These are phyloP conservation scores for Anarhynchus alexandrinus DNA, from an alignment of 2,113 vertebrate species.

Conservation along the genomic window DNA sequence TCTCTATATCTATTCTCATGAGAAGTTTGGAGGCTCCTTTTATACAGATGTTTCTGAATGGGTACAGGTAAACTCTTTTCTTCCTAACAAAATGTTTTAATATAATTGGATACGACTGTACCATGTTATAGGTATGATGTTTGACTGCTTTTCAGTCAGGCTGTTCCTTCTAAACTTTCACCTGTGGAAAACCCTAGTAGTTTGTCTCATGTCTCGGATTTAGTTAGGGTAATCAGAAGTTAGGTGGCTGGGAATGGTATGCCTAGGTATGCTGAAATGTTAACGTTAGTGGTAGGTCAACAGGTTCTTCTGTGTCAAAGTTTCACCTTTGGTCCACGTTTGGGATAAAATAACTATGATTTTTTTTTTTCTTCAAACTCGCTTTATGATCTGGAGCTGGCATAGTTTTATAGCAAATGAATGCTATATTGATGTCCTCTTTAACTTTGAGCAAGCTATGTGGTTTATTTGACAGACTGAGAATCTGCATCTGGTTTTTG, in stretches of 20 bases:
- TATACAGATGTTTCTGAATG: not conserved
- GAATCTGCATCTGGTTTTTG: not conserved
- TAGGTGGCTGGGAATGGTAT: not conserved
- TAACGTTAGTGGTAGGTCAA: not conserved
- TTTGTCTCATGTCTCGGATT: not conserved
- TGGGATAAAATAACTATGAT: not conserved
- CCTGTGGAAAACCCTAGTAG: not conserved
- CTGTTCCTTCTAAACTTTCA: not conserved
- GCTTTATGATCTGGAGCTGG: not conserved
- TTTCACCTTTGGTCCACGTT: not conserved
- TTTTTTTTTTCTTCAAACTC: not conserved
- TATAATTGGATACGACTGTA: not conserved
- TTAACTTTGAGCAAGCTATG: not conserved
- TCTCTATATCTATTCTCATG: not conserved
- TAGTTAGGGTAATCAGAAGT: not conserved
- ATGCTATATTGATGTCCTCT: not conserved
- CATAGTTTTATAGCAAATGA: not conserved
- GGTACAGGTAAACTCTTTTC: not conserved
- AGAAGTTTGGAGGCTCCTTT: not conserved
- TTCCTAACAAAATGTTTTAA: not conserved
- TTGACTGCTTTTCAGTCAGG: not conserved
- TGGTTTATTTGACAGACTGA: not conserved
- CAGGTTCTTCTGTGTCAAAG: not conserved
- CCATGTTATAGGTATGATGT: not conserved
- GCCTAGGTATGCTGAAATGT: not conserved